These are phyloP conservation scores for Microcebus ravelobensis DNA, from an alignment of 2,113 vertebrate genomes.

Conservation along the genomic window DNA sequence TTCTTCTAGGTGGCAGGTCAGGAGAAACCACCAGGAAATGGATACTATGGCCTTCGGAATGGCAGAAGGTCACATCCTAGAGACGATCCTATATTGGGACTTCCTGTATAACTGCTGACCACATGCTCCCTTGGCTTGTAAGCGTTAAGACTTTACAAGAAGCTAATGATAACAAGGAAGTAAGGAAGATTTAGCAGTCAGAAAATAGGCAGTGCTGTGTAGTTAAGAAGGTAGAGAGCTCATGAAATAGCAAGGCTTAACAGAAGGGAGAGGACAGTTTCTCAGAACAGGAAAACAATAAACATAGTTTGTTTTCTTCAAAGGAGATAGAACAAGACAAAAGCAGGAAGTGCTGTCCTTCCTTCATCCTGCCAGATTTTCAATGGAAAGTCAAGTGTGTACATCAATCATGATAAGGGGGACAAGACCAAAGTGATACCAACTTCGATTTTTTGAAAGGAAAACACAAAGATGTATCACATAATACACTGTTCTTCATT, in stretches of 20 bases:
- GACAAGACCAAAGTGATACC: slow-evolving; percentile 58
- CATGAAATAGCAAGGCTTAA: neutral
- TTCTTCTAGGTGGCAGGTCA: neutral
- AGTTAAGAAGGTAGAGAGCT: slow-evolving; percentile 37
- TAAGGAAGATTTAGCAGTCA: slow-evolving; percentile 54
- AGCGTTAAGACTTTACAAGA: slow-evolving; percentile 41
- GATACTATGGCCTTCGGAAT: neutral
- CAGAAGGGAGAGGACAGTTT: slow-evolving; percentile 35
- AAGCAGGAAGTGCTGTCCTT: slow-evolving; percentile 85
- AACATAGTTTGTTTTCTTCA: slow-evolving; percentile 67
- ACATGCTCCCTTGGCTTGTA: neutral
- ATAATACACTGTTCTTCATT: slow-evolving; percentile 37
- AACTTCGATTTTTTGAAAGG: slow-evolving; percentile 66
- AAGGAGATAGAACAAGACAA: slow-evolving; percentile 83
- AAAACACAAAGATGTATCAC: slow-evolving; percentile 54
- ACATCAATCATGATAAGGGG: slow-evolving; percentile 82
- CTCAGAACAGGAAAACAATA: slow-evolving; percentile 74
- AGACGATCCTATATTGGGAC: slow-evolving; percentile 15
- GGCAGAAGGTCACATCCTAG: slow-evolving; percentile 55
- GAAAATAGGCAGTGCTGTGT: slow-evolving; percentile 21
- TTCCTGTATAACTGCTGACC: slow-evolving; percentile 66
- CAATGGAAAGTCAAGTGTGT: slow-evolving; percentile 81
- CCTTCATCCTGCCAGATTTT: slow-evolving; percentile 80
- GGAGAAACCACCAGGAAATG: slow-evolving; percentile 65
- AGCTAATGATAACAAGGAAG: slow-evolving; percentile 64